These are phyloP conservation scores for Lepas anatifera DNA, from an alignment of 2,888 invertebrate genomes.

Conservation along the genomic window DNA sequence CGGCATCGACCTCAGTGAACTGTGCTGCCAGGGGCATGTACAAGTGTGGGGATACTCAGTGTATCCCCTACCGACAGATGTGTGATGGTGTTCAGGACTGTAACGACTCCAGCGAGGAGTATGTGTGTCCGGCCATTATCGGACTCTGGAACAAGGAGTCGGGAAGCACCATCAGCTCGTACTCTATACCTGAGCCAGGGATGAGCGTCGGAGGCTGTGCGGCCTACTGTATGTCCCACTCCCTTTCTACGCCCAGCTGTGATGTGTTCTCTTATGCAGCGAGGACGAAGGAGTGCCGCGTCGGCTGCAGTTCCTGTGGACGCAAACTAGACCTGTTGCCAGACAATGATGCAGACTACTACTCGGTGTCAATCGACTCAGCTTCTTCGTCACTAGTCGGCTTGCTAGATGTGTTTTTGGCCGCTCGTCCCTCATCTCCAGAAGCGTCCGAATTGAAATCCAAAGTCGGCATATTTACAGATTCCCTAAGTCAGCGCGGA, in stretches of 20 bases:
- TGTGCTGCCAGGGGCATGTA: no score
- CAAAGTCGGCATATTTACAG: background rate
- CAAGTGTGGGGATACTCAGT: no score
- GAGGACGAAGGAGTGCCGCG: background rate
- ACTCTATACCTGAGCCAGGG: background rate
- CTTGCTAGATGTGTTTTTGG: background rate
- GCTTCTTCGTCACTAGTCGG: background rate
- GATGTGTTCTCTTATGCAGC: background rate
- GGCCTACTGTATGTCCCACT: background rate
- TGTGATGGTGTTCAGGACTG: no score
- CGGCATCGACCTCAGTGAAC: no score
- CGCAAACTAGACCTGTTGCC: background rate
- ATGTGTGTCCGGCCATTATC: background rate
- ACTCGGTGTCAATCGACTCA: background rate
- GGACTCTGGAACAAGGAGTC: background rate
- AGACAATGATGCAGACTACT: background rate
- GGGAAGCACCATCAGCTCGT: background rate
- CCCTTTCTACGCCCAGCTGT: background rate
- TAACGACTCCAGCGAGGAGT: background rate
- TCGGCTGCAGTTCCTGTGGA: background rate
- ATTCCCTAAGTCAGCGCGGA: background rate
- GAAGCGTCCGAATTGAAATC: background rate
- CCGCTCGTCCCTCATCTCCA: background rate
- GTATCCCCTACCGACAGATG: no score
- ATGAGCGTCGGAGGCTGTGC: background rate